Percentiles rank a stretch among this genome's conserved stretches.
These are phyloP conservation scores for Gryllus bimaculatus DNA, from an alignment of 1,140 invertebrate species.

Conservation along the genomic window DNA sequence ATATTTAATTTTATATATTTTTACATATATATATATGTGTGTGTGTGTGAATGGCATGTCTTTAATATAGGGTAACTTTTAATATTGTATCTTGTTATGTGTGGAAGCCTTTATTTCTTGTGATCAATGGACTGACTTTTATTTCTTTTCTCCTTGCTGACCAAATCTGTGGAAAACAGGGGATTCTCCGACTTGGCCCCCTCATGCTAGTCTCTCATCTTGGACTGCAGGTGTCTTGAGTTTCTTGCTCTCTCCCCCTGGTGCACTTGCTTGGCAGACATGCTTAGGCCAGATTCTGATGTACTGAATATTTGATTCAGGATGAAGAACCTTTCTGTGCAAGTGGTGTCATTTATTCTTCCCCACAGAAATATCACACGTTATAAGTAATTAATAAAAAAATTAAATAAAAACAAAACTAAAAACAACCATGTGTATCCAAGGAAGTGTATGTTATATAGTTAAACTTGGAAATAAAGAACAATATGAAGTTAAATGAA, in stretches of 20 bases:
- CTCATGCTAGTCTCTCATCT: constrained; percentile 30
- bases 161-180: constrained; percentile 24
- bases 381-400: too few species aligned
- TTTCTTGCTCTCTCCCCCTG: constrained; percentile 21
- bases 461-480: too few species aligned
- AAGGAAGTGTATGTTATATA: too few species aligned
- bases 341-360: background rate
- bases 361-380: too few species aligned
- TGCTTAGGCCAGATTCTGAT: background rate
- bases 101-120: constrained; percentile 11
- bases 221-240: constrained; percentile 31
- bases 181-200: constrained; percentile 27
- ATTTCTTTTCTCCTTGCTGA: constrained; percentile 21
- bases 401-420: too few species aligned
- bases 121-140: constrained; percentile 18
- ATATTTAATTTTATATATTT: background rate
- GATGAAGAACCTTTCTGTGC: background rate
- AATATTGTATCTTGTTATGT: constrained; percentile 10
- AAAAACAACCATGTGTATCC: too few species aligned
- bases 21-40: background rate
- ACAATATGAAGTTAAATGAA: too few species aligned
- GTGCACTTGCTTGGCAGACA: constrained; percentile 22
- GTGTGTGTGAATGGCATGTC: background rate
- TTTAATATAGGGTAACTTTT: background rate
- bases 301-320: background rate